Conservation (phyloP, 64 coral and sea anemone genomes). For the Montipora sp. region DNA sequence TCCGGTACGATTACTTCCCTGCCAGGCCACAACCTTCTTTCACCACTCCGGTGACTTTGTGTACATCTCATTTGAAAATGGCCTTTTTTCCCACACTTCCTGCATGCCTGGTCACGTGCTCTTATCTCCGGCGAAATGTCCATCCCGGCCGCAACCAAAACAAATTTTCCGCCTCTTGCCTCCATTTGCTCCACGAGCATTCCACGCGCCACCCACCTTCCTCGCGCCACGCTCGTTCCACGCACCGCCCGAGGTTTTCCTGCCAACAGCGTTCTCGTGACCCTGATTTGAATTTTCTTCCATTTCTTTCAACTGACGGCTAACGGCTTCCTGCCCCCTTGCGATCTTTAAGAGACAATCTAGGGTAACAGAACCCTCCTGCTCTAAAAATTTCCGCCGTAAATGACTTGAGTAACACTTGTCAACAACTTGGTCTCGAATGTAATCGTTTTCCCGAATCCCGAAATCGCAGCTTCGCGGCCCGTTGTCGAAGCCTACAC, state of each 20-base stretch:
- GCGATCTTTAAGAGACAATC: neutral
- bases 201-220: neutral
- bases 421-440: neutral
- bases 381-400: neutral
- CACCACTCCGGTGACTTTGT: neutral
- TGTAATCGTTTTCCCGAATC: neutral
- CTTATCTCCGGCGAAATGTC: neutral
- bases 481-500: neutral
- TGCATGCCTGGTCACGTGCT: neutral
- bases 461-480: neutral
- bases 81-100: neutral
- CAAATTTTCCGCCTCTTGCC: neutral
- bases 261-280: neutral
- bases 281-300: neutral
- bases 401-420: slow-evolving; percentile 8
- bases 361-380: neutral
- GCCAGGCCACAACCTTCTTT: no score
- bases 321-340: slow-evolving; percentile 16
- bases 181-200: neutral
- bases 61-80: neutral
- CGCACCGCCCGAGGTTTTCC: neutral
- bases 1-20: neutral
- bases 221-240: neutral
- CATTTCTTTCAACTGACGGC: neutral
- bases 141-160: neutral